Evolutionary conservation across 2,113 vertebrate genomes (phyloP).

Genomic region (Scalopus aquaticus): DNA sequence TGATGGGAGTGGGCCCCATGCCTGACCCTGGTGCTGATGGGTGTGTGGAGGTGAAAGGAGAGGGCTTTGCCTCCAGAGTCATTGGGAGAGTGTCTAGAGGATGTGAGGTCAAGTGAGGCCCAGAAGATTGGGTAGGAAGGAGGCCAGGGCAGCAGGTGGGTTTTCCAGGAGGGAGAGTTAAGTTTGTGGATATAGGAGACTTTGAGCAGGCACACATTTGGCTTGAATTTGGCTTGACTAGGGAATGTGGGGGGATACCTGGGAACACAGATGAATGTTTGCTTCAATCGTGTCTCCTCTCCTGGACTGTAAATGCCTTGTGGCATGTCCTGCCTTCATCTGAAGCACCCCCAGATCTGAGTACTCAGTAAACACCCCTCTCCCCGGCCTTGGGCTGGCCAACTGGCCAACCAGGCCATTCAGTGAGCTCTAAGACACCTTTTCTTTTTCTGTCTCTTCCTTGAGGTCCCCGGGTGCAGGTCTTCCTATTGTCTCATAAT

Average conservation of each 20-base stretch:
- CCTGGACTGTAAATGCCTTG: neutral
- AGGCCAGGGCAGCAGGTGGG: neutral
- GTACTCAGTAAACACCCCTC: rapidly evolving
- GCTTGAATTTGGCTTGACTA: neutral
- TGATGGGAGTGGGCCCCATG: neutral
- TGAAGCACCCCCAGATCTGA: neutral
- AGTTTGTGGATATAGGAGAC: neutral
- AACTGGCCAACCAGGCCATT: neutral
- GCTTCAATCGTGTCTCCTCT: neutral
- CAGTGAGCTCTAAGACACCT: neutral
- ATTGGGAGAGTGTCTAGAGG: neutral
- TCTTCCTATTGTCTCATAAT: neutral
- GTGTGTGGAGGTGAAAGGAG: neutral
- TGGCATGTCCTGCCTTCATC: neutral
- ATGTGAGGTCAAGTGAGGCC: neutral
- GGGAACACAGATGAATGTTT: neutral
- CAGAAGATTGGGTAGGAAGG: neutral
- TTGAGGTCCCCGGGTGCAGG: neutral
- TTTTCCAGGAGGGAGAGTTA: neutral
- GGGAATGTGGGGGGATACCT: neutral
- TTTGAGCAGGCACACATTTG: neutral
- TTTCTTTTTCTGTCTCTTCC: neutral
- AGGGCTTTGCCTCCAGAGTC: neutral
- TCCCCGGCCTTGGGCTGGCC: neutral
- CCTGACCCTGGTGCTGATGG: neutral